Evolutionary conservation across 2,888 invertebrate genomes (phyloP).

Genomic region (Calliopum simillimum): DNA sequence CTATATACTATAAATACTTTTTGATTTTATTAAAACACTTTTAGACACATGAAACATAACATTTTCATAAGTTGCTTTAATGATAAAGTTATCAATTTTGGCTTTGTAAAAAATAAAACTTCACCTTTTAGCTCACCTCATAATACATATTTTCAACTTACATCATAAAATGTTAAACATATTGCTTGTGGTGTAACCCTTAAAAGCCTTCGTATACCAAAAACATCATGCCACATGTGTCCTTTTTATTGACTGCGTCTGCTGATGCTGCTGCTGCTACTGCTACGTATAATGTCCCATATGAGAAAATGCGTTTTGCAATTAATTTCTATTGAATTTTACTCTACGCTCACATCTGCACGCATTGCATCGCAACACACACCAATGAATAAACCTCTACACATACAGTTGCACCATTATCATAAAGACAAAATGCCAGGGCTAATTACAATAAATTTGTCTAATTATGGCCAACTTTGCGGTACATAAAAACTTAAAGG

Average conservation of each 20-base stretch:
- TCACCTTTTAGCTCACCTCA: neutral
- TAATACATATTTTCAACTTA: neutral
- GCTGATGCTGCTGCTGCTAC: neutral
- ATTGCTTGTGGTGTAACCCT: neutral
- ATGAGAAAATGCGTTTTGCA: constrained; percentile 12
- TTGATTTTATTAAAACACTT: too few species aligned
- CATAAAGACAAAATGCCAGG: constrained; percentile 21
- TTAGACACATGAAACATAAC: too few species aligned
- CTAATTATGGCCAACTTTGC: constrained; percentile 31
- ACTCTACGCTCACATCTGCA: constrained; percentile 14
- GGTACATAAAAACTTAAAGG: constrained; percentile 26
- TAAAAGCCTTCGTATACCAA: neutral
- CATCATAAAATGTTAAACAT: constrained; percentile 14
- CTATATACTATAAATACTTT: too few species aligned
- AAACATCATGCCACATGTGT: constrained; percentile 13
- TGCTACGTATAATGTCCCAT: too few species aligned
- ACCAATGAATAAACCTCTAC: neutral
- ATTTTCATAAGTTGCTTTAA: too few species aligned
- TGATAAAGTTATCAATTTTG: neutral
- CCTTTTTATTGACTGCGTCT: neutral
- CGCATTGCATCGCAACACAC: neutral
- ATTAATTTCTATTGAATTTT: constrained; percentile 29
- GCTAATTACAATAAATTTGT: constrained; percentile 35
- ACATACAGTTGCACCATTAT: neutral
- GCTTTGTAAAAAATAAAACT: neutral